Evolutionary conservation across 2,113 vertebrate species (phyloP).

Genomic region (Reinhardtius hippoglossoides): DNA sequence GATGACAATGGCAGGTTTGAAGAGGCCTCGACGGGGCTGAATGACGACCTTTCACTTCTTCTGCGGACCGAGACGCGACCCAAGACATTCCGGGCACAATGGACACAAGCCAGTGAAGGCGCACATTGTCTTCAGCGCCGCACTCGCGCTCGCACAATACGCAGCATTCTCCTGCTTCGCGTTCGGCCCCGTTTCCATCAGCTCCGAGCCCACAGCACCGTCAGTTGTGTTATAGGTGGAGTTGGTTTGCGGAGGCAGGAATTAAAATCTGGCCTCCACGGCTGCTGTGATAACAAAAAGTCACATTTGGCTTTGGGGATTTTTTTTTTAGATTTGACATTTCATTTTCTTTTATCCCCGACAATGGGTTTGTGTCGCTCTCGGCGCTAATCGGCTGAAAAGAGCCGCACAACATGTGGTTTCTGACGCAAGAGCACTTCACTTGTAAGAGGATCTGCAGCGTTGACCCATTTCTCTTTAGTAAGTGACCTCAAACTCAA

Average conservation of each 20-base stretch:
- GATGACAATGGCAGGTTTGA: constrained; percentile 64
- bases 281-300: neutral
- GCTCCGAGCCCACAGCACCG: neutral
- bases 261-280: neutral
- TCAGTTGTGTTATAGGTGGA: neutral
- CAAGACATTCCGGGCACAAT: constrained; percentile 67
- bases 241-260: constrained; percentile 25
- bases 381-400: neutral
- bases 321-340: neutral
- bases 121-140: constrained; percentile 54
- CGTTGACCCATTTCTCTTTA: constrained; percentile 42
- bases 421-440: constrained; percentile 12
- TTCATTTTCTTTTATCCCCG: neutral
- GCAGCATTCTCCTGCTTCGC: constrained; percentile 58
- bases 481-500: neutral
- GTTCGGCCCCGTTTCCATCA: constrained; percentile 36
- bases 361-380: constrained; percentile 13
- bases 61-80: constrained; percentile 36
- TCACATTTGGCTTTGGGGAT: constrained; percentile 5
- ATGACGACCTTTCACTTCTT: constrained; percentile 68
- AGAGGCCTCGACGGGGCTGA: constrained; percentile 38
- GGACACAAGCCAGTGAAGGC: constrained; percentile 63
- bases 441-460: constrained; percentile 53
- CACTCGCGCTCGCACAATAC: constrained; percentile 64
- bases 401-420: neutral